phyloP scores from a whole-genome alignment of 2,888 invertebrate genomes.

The Ctenicera cuprea region DNA sequence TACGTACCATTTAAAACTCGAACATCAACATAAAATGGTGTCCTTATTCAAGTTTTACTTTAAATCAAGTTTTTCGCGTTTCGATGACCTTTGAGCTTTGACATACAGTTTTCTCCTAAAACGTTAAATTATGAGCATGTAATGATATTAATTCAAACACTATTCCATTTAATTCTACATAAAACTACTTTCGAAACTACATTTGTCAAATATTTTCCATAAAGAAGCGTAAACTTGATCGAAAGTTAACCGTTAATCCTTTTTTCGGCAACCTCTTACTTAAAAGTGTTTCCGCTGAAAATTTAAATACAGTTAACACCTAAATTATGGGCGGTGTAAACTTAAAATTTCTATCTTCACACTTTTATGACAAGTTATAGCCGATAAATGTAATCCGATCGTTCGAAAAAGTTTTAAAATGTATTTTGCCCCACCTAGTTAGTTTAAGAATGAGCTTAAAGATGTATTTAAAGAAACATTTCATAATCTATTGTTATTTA shows the following conservation, averaged over 20 bases:
- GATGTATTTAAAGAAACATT: too few species aligned
- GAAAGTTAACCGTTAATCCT: constrained; percentile 24
- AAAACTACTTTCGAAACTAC: constrained; percentile 39
- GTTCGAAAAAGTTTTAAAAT: background rate
- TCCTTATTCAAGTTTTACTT: constrained; percentile 43
- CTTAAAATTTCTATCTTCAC: background rate
- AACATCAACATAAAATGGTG: constrained; percentile 29
- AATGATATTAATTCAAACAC: constrained; percentile 41
- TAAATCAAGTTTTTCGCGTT: constrained; percentile 51
- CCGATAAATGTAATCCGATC: too few species aligned
- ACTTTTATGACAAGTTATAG: background rate
- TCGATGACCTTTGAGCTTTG: constrained; percentile 45
- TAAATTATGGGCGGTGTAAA: too few species aligned
- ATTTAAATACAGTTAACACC: constrained; percentile 1
- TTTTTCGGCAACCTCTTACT: constrained; percentile 18
- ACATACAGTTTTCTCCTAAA: constrained; percentile 54
- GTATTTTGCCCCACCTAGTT: background rate
- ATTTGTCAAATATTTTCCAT: constrained; percentile 24
- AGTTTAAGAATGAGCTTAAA: background rate
- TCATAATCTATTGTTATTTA: too few species aligned
- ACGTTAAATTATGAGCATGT: constrained; percentile 33
- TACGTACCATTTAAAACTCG: constrained; percentile 20
- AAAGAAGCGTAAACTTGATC: constrained; percentile 3
- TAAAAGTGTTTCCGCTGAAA: background rate
- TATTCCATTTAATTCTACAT: constrained; percentile 29